Evolutionary conservation across 1,140 invertebrate species (phyloP), one percentile per base, ranked within the genome.

Genomic region (Drosophila triauraria): DNA sequence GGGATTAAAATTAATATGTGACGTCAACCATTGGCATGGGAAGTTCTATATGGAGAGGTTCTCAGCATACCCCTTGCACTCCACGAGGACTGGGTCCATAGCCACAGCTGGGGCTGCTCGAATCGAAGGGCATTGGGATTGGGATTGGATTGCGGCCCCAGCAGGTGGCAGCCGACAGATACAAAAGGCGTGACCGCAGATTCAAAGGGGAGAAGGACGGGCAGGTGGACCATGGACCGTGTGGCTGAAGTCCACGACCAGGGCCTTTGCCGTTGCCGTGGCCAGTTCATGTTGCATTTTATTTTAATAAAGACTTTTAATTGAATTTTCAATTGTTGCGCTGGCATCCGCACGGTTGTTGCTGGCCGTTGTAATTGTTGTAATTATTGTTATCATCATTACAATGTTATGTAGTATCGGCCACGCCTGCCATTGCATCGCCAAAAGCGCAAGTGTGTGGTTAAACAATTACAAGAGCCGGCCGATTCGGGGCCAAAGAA

Each of bases 251-350:
- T 48, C 35, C 12, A 20, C 27, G 44, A 50, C 53, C 71, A 43
- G 69, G 53, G 64, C 67, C 59, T 35, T 53, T 62, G 74, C 79
- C 78, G 74, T 60, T 62, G 62, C 75, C 44, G 48, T 48, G 10
- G 72, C 38, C 58, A 67, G 62, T 90, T 68, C 74, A 67, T 84
- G 82, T 75, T 71, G 81, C 75, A 90, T 88, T 88, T 88, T 90
- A 88, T 88, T 88, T 90, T 88, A 88, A 88, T 88, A 88, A 88
- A 88, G 85, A 90, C 81, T 88, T 88, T 88, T 88, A 88, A 88
- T 88, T 88, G 85, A 90, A 88, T 90, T 88, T 88, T 88, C 85
- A 88, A 85, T 88, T 88, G 85, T 88, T 88, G 82, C 85, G 57
- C 78, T 38, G 67, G 63, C 57, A 65, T 44, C 62, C 56, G 40